Evolutionary conservation across 2,888 invertebrate species (phyloP), one percentile per base, ranked within the genome.

Genomic region (Patella ulyssiponensis): DNA sequence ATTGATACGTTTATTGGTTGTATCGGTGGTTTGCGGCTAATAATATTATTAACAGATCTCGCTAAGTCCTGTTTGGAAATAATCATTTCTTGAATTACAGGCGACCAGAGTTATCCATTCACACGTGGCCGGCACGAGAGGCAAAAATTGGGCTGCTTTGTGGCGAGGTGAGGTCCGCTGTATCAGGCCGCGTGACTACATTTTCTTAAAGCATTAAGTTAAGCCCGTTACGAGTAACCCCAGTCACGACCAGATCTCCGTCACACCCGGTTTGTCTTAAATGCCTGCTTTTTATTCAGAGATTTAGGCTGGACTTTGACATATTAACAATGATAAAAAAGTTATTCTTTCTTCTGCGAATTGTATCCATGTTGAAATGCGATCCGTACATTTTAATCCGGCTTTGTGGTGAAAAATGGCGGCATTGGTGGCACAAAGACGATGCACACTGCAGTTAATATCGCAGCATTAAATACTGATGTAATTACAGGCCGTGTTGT

Each of bases 191-290:
- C 75, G 70, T 70, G 75, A 54, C 23, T 17, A 23, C 69, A 70
- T 75, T 75, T 70, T 53, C 69, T 71, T n/a, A 27, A 15, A 20
- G 73, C 20, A 73, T 73, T 54, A 53, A 33, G 33, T n/a, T 75
- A 75, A 75, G 69, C 75, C 52, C 12, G 14, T 33, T 15, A 11
- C 9, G 27, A 23, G 64, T 11, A 64, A 23, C 20, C 64, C 23
- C 20, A 23, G 64, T 64, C 64, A 64, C 64, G 64, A 23, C 23
- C 64, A 20, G 20, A 23, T 23, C 20, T 64, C 64, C 20, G 23
- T 11, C 23, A 23, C 23, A 64, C 64, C 11, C 23, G 64, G 20
- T 23, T 64, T 23, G 20, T 23, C 14, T 64, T 64, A 64, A 64
- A 64, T 64, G 23, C 11, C 64, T 64, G 20, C 23, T 64, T 64